These are phyloP conservation scores for Catharus fuscescens DNA, from an alignment of 2,113 vertebrate species.

Conservation along the genomic window DNA sequence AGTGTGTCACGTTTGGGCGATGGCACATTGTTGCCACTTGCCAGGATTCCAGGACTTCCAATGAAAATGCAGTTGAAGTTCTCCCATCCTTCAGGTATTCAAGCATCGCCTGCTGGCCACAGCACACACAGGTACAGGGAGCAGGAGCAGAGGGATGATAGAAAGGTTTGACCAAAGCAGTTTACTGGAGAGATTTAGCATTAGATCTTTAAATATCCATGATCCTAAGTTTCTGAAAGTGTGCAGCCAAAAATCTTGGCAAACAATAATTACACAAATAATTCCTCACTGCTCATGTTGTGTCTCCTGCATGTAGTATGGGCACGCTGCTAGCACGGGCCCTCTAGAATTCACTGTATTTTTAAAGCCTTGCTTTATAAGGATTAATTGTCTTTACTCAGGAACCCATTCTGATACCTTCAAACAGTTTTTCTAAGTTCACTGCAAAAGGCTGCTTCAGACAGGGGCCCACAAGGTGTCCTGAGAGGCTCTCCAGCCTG, in stretches of 20 bases:
- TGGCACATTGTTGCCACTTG: neutral
- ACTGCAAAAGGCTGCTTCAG: neutral
- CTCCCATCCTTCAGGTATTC: neutral
- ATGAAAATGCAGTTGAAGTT: neutral
- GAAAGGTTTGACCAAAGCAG: neutral
- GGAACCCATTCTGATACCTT: fast-evolving
- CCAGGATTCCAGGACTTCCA: neutral
- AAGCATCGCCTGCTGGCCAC: neutral
- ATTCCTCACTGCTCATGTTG: neutral
- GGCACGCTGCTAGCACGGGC: fast-evolving
- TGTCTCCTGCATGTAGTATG: neutral
- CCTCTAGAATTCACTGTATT: neutral
- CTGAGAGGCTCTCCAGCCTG: neutral
- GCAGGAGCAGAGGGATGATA: neutral
- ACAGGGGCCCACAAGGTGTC: neutral
- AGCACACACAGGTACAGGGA: fast-evolving
- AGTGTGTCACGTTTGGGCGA: neutral
- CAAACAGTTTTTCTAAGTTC: neutral
- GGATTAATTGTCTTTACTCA: neutral
- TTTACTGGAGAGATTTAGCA: neutral
- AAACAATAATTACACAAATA: neutral
- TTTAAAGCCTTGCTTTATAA: neutral
- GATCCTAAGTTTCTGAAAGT: neutral
- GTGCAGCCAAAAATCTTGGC: neutral
- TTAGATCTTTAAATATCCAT: neutral